Base-by-base conservation (phyloP, 2,888 invertebrate genomes). In the Orchestes rusci region DNA sequence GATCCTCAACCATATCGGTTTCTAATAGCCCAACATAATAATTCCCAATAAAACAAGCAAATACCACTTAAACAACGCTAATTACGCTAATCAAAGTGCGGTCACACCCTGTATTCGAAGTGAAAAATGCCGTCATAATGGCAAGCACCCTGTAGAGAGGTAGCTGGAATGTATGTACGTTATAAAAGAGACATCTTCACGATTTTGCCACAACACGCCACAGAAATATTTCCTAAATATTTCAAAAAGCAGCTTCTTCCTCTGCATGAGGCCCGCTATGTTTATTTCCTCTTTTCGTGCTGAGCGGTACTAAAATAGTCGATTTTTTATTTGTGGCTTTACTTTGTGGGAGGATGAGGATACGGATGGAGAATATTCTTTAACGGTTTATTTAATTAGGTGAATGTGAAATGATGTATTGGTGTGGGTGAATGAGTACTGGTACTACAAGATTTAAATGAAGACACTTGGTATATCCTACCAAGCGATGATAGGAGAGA, bases 181-280 rank as follows among this genome's bases (percentile, higher is more conserved):
- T 52, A 53, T 56, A 54, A 58, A 54, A 54, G 54, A 57, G 56
- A 58, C 56, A 56, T 56, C 56, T 56, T 50, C 45, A 45, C 44
- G 33, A 48, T 42, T 42, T 58, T 57, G 58, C 56, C 59, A 57
- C 56, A 58, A 58, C 59, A 58, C 58, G 56, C 58, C 56, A 45
- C 27, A 57, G 52, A 52, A 54, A 59, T 59, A 59, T 60, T 60
- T 56, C 57, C 56, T 57, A 59, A 59, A 60, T 59, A 60, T 59
- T 59, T 58, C 56, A 59, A 56, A 58, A 58, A 34, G 39, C 34
- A 39, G 35, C 45, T 39, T 37, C 45, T 37, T 41, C 37, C 41
- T 20, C 45, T 15, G 37, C 45, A 45, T 45, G 45, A 37, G 28
- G 45, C 32, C 39, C 18, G 4, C 20, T 31, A 31, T 35, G 36